These are phyloP conservation scores for Schizothorax lantsangensis DNA, from an alignment of 2,797 vertebrate genomes.

Conservation along the genomic window DNA sequence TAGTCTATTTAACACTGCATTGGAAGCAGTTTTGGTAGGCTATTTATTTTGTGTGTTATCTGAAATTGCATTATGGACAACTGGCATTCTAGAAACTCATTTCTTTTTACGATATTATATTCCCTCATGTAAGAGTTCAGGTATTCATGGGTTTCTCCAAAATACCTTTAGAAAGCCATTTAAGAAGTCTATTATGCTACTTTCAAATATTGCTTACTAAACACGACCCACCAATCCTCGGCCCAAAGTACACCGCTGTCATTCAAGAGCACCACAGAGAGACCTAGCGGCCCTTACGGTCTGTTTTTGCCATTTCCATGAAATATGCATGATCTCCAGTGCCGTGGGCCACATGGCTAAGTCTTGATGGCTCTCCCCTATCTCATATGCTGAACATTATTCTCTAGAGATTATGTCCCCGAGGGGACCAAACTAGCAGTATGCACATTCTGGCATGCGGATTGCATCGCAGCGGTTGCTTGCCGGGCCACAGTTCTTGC, in stretches of 20 bases:
- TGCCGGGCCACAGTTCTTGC: constrained; percentile 12
- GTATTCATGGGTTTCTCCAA: constrained; percentile 25
- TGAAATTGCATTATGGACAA: constrained; percentile 31
- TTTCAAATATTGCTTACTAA: constrained; percentile 43
- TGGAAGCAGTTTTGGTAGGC: constrained; percentile 19
- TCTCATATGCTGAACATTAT: constrained; percentile 48
- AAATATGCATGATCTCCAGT: constrained; percentile 53
- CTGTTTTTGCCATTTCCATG: constrained; percentile 52
- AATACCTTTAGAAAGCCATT: constrained; percentile 32
- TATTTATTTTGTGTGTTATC: constrained; percentile 25
- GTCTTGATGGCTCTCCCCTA: constrained; percentile 46
- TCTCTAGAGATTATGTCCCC: constrained; percentile 30
- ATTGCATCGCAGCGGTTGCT: neutral
- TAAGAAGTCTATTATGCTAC: constrained; percentile 34
- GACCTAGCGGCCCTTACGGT: constrained; percentile 34
- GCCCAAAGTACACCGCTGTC: constrained; percentile 29
- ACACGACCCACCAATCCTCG: constrained; percentile 25
- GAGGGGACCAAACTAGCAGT: constrained; percentile 16
- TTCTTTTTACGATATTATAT: constrained; percentile 13
- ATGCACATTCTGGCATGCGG: neutral
- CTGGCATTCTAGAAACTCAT: neutral
- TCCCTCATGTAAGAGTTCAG: constrained; percentile 12
- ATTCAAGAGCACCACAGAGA: constrained; percentile 36
- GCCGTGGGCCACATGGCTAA: constrained; percentile 39
- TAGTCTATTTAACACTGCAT: constrained; percentile 20